Evolutionary conservation across 1,140 invertebrate genomes (phyloP).

Genomic region (Pantala flavescens): DNA sequence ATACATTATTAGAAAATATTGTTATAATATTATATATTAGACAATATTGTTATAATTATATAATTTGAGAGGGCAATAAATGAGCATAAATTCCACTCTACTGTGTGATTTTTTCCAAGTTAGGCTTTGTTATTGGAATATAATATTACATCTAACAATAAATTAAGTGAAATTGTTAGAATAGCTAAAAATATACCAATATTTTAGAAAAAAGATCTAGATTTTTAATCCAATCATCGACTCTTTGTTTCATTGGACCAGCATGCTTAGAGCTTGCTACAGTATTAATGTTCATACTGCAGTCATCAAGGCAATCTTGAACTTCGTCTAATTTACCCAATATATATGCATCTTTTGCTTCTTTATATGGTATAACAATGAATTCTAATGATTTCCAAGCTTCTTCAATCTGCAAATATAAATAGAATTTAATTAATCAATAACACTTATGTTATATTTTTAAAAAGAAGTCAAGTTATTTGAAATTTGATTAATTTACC

Average conservation of each 20-base stretch:
- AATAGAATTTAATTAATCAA: conserved; percentile 27
- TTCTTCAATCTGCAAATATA: conserved; percentile 54
- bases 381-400: conserved; percentile 72
- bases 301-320: conserved; percentile 69
- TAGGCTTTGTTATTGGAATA: no score
- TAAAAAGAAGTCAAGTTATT: no score
- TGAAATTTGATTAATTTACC: no score
- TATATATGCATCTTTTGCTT: conserved; percentile 70
- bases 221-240: conserved; percentile 66
- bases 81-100: no score
- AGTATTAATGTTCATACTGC: conserved; percentile 73
- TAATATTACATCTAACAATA: no score
- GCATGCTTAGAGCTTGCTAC: conserved; percentile 74
- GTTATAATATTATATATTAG: no score
- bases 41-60: no score
- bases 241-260: conserved; percentile 64
- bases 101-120: no score
- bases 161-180: neutral
- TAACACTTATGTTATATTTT: no score
- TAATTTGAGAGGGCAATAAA: no score
- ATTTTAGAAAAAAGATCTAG: conserved; percentile 66
- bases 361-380: conserved; percentile 60
- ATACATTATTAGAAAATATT: conserved; percentile 5
- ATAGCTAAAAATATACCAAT: conserved; percentile 40
- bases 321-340: conserved; percentile 74